Evolutionary conservation across 2,888 invertebrate genomes (phyloP), one percentile per base, ranked within the genome.

Genomic region (Volucella inflata): DNA sequence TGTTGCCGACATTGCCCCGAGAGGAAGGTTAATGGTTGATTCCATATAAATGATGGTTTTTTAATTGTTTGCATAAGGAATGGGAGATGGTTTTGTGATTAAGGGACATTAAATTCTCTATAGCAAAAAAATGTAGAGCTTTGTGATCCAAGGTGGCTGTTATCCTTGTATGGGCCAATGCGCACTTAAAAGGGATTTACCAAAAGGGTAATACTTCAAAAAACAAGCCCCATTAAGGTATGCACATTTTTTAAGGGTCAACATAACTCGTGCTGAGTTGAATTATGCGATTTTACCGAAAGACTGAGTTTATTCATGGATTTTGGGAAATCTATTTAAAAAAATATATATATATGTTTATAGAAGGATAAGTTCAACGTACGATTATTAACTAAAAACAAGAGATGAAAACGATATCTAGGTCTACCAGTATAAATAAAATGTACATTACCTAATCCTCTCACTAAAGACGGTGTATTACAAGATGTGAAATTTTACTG

Each of bases 21-120:
- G 42, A 68, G 83, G 46, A 42, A 59, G 65, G 51, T 80, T 84
- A 71, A 79, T 83, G 68, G 79, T 64, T 75, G 68, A 74, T 79
- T 79, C 64, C 17, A 67, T 62, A 83, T 83, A 78, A 83, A 72
- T 83, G 72, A 83, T 83, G 78, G 78, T 53, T 62, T 68, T 48
- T 67, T 83, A 83, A 83, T 78, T 78, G 82, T 55, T 78, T 72
- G 78, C 72, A 74, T 72, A 71, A 60, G 75, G 55, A 40, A 71
- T 78, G 68, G 55, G 55, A 72, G 55, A 71, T 64, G 44, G 46
- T 57, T 62, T 60, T 46, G 44, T 83, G 71, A 78, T 78, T 72
- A 64, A 78, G 65, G 62, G 72, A 40, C 55, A 44, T 62, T 67
- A 62, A 82, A 50, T 16, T 30, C 8, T n/a, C 36, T 30, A 6